Base-by-base conservation (phyloP, 2,797 vertebrate species). In the Poecilia velifera region DNA sequence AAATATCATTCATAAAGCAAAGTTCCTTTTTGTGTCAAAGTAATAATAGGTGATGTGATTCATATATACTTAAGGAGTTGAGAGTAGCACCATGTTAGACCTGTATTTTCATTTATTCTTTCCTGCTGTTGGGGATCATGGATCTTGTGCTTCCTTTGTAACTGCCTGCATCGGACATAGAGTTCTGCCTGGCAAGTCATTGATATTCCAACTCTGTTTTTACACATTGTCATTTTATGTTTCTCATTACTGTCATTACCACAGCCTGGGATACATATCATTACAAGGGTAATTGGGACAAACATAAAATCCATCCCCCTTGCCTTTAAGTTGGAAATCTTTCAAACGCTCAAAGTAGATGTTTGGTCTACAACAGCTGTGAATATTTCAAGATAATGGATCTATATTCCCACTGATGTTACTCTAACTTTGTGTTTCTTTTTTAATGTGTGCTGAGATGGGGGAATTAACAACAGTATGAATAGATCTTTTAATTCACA, bases 211-310 rank as follows among this genome's bases (percentile, higher is more conserved):
- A 92, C 95, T 95, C 95, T 95, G 96, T 97, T 97, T 94, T 96
- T 95, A 95, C 95, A 94, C 94, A 94, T 96, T 96, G 96, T 97
- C 93, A 94, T 91, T 95, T 94, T 91, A 95, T 95, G 95, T 94
- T 90, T 91, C 93, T 97, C 97, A 97, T 98, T 97, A 97, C 94
- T 95, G 94, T 96, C 96, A 97, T 96, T 97, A 97, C 96, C 95
- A 95, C 94, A 91, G 93, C 87, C 92, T 95, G 93, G 91, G 95
- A 96, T 97, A 97, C 95, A 95, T 97, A 96, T 97, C 90, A 94
- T 97, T 96, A 96, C 96, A 97, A 97, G 96, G 97, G 97, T 97
- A 97, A 98, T 97, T 97, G 96, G 96, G 96, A 97, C 96, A 97
- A 97, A 97, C 96, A 95, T 96, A 88, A 96, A 95, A 94, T 95